These are phyloP conservation scores for Drosophila multiciliata DNA, from an alignment of 2,888 invertebrate genomes.

Conservation along the genomic window DNA sequence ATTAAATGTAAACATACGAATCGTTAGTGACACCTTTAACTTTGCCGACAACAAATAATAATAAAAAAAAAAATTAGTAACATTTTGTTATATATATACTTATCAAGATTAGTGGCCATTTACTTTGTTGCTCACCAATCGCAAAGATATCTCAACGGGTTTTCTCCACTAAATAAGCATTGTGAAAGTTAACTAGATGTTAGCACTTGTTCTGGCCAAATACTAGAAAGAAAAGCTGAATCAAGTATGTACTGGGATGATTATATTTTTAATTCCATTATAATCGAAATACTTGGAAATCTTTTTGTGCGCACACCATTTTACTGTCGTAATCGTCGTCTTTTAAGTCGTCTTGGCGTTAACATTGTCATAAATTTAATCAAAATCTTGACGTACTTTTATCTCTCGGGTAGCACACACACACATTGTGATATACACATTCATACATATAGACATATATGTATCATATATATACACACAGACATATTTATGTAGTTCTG, in stretches of 20 bases:
- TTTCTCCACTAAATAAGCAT: background rate
- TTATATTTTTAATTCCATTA: conserved; percentile 4
- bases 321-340: conserved; percentile 44
- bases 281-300: conserved; percentile 32
- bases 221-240: background rate
- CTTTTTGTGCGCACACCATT: conserved; percentile 53
- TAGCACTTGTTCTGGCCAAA: background rate
- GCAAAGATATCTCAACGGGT: conserved; percentile 22
- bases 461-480: background rate
- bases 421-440: conserved; percentile 8
- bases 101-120: conserved; percentile 9
- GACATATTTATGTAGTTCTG: conserved; percentile 5
- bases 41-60: conserved; percentile 2
- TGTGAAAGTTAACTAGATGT: conserved; percentile 41
- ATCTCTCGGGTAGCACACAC: conserved; percentile 20
- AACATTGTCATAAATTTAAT: conserved; percentile 77
- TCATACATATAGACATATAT: background rate
- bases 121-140: conserved; percentile 10
- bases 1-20: conserved; percentile 14
- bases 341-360: conserved; percentile 46
- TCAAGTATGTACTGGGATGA: background rate
- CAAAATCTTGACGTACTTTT: conserved; percentile 60
- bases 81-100: conserved; percentile 22
- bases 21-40: conserved; percentile 12
- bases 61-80: conserved; percentile 59